phyloP scores from a whole-genome alignment of 2,888 invertebrate species.

The Sipha maydis region DNA sequence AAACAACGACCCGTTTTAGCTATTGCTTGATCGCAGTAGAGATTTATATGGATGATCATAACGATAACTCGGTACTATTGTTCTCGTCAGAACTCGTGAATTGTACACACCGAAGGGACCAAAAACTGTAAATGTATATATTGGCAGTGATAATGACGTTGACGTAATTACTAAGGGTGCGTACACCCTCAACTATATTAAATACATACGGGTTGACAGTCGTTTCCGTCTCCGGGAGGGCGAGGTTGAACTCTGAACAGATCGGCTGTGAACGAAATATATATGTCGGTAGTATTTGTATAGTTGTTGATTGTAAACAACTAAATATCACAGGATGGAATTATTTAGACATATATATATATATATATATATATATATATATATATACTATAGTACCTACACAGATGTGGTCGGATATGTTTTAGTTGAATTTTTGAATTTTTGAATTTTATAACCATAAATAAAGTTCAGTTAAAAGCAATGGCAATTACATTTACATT shows the following conservation, averaged over 20 bases:
- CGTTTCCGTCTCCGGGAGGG: conserved; percentile 5
- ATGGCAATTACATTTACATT: too few relatives aligned
- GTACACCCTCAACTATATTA: conserved; percentile 7
- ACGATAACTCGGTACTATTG: background rate
- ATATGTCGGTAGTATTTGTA: background rate
- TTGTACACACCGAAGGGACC: background rate
- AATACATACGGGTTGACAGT: background rate
- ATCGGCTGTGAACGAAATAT: background rate
- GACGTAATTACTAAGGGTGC: conserved; percentile 18
- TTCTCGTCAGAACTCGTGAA: background rate
- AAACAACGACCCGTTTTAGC: background rate
- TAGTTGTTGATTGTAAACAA: background rate
- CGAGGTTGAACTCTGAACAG: background rate
- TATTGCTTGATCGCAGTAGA: background rate
- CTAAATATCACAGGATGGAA: too few relatives aligned
- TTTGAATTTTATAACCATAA: too few relatives aligned
- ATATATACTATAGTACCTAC: too few relatives aligned
- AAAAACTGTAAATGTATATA: background rate
- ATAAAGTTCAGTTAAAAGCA: too few relatives aligned
- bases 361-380: too few relatives aligned
- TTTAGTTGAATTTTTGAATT: too few relatives aligned
- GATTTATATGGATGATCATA: background rate
- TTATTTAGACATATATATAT: too few relatives aligned
- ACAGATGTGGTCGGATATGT: too few relatives aligned
- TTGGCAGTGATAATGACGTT: background rate